A percentile compares a stretch with the other conserved stretches of the same genome.
Evolutionary conservation across 2,888 invertebrate genomes (phyloP).

Genomic region (Chalcosyrphus nemorum): DNA sequence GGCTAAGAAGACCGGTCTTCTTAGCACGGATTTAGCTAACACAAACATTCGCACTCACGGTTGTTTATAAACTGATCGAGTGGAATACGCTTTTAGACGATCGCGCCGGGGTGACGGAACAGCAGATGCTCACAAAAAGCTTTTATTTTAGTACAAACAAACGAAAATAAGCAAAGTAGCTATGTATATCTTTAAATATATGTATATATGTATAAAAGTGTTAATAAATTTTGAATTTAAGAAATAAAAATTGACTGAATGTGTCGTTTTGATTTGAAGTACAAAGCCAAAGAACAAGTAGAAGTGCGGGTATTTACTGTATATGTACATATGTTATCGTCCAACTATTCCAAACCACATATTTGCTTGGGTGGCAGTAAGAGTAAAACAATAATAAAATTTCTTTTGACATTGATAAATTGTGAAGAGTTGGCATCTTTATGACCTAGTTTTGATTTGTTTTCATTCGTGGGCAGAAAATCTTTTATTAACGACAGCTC

Average conservation of each 20-base stretch:
- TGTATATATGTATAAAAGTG: background rate
- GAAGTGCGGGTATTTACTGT: too few relatives aligned
- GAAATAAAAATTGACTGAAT: background rate
- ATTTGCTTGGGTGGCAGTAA: too few relatives aligned
- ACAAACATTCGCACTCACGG: slow-evolving; percentile 60
- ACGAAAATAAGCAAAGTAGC: background rate
- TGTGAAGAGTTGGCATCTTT: too few relatives aligned
- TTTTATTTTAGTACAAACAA: background rate
- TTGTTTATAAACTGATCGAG: slow-evolving; percentile 48
- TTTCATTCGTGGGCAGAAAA: too few relatives aligned
- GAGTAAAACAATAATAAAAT: too few relatives aligned
- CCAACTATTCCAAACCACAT: too few relatives aligned
- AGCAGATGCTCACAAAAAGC: background rate
- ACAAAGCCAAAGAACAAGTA: too few relatives aligned
- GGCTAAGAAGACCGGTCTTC: slow-evolving; percentile 67
- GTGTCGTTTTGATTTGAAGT: background rate
- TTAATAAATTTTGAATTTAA: background rate
- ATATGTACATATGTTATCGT: too few relatives aligned
- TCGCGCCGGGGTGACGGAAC: background rate
- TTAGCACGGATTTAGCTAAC: slow-evolving; percentile 48
- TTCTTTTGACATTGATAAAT: too few relatives aligned
- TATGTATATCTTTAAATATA: too few relatives aligned
- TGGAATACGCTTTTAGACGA: background rate
- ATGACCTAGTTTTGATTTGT: too few relatives aligned
- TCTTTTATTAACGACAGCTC: too few relatives aligned